These are phyloP conservation scores for Montipora capitata DNA, from an alignment of 92 coral and sea anemone species.

Conservation along the genomic window DNA sequence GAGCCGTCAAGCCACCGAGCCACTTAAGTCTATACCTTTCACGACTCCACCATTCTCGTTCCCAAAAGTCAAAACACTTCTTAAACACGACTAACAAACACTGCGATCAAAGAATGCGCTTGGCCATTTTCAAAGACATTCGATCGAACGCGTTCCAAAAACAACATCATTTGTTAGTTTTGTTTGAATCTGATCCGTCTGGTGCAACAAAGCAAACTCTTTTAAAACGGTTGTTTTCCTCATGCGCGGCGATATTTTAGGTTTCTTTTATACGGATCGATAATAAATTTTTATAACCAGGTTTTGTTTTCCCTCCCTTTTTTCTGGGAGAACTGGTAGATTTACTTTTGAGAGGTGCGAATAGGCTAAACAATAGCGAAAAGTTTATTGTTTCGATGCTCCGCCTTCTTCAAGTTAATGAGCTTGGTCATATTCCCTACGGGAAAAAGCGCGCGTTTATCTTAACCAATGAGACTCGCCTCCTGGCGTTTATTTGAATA, in stretches of 20 bases:
- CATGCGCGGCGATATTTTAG: slow-evolving; percentile 10
- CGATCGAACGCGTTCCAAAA: slow-evolving; percentile 14
- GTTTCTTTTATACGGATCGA: slow-evolving; percentile 21
- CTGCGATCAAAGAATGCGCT: no score
- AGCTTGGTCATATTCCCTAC: slow-evolving; percentile 9
- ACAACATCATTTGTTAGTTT: slow-evolving; percentile 1
- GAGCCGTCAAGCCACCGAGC: no score
- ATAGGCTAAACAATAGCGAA: slow-evolving; percentile 23
- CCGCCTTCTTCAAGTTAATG: slow-evolving; percentile 27
- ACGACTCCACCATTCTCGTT: no score
- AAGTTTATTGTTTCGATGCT: slow-evolving; percentile 18
- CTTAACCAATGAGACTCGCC: slow-evolving; percentile 16
- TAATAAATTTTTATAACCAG: slow-evolving; percentile 10
- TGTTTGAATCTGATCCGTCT: slow-evolving; percentile 7
- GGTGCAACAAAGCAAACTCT: slow-evolving; percentile 20
- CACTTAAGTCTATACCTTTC: no score
- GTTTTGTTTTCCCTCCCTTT: no score
- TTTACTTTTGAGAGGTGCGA: slow-evolving; percentile 9
- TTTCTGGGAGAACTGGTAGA: not conserved
- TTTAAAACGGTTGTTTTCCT: slow-evolving; percentile 13
- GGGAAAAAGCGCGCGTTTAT: slow-evolving; percentile 10
- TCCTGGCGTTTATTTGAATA: not conserved
- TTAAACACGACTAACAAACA: no score
- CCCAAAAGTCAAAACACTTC: no score
- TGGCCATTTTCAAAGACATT: not conserved